Conservation (phyloP, 2,797 vertebrate genomes). For the Bryconaethiops microstoma region DNA sequence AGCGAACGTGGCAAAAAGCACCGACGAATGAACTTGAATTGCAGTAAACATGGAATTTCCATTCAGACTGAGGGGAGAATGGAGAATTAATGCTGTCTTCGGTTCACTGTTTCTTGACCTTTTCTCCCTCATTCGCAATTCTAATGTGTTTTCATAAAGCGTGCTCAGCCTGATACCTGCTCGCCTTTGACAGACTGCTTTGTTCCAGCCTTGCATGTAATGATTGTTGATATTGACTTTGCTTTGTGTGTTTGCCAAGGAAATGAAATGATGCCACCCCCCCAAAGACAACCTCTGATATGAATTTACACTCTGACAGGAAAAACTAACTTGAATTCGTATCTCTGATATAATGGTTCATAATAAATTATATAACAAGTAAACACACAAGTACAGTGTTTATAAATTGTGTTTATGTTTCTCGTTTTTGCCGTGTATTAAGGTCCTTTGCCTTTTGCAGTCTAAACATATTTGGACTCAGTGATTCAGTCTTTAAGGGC, state of each 20-base stretch:
- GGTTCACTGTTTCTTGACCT: slow-evolving; percentile 76
- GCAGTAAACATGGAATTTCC: slow-evolving; percentile 76
- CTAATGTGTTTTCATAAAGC: slow-evolving; percentile 72
- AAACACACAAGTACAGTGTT: neutral
- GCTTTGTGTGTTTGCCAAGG: neutral
- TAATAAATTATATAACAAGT: neutral
- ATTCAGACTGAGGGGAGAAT: slow-evolving; percentile 68
- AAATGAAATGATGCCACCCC: neutral
- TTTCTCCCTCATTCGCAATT: slow-evolving; percentile 75
- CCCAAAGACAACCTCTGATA: neutral
- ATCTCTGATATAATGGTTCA: neutral
- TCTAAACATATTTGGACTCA: neutral
- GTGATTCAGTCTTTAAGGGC: neutral
- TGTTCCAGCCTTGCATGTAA: slow-evolving; percentile 54
- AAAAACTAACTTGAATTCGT: neutral
- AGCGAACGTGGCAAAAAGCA: slow-evolving; percentile 60
- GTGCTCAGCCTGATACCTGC: slow-evolving; percentile 53
- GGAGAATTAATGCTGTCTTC: slow-evolving; percentile 69
- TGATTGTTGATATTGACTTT: slow-evolving; percentile 46
- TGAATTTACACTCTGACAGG: neutral
- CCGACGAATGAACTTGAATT: slow-evolving; percentile 60
- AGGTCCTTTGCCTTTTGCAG: neutral
- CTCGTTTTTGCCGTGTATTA: too few species aligned
- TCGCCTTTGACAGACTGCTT: slow-evolving; percentile 57
- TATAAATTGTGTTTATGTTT: too few species aligned